Conservation (phyloP, 2,113 vertebrate species). For the Myotis brandtii region DNA sequence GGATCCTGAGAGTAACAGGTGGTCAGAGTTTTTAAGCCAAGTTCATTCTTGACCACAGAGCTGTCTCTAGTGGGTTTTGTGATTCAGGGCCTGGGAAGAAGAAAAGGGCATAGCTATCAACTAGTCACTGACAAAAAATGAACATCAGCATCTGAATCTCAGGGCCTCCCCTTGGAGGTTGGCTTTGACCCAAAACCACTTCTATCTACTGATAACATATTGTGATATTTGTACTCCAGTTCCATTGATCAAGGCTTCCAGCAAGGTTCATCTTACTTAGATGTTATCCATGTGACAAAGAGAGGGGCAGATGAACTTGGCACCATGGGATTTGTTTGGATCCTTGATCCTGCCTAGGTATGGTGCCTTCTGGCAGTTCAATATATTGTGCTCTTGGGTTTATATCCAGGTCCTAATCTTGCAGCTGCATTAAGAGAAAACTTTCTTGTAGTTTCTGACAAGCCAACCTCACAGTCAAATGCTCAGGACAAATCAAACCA, state of each 20-base stretch:
- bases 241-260: slow-evolving; percentile 60
- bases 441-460: slow-evolving; percentile 12
- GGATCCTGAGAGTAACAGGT: slow-evolving; percentile 59
- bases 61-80: background rate
- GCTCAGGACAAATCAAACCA: slow-evolving; percentile 32
- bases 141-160: background rate
- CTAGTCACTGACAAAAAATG: slow-evolving; percentile 21
- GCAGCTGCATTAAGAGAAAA: background rate
- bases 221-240: slow-evolving; percentile 56
- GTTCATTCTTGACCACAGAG: slow-evolving; percentile 34
- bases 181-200: slow-evolving; percentile 10
- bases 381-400: slow-evolving; percentile 29
- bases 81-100: background rate
- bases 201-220: slow-evolving; percentile 60
- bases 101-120: background rate
- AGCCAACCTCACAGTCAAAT: background rate
- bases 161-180: background rate
- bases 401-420: slow-evolving; percentile 6
- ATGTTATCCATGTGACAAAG: slow-evolving; percentile 62
- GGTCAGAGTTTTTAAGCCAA: slow-evolving; percentile 16
- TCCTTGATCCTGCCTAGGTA: slow-evolving; percentile 13
- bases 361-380: slow-evolving; percentile 31
- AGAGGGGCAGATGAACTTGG: slow-evolving; percentile 44
- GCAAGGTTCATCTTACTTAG: slow-evolving; percentile 54
- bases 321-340: background rate